Conservation (phyloP, 2,888 invertebrate genomes). For the Cenopis cana region DNA sequence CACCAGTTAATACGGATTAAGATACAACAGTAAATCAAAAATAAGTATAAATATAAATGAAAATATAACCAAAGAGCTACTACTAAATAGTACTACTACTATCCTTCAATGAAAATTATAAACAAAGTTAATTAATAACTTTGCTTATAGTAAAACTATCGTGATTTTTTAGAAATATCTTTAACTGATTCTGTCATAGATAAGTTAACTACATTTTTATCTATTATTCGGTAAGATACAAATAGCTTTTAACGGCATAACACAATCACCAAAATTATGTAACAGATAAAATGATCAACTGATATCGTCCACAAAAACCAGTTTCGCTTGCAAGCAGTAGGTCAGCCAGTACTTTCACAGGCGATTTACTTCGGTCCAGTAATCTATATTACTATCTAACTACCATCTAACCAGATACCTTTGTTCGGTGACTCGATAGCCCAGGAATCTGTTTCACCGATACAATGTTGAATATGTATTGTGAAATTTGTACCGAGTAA, state of each 20-base stretch:
- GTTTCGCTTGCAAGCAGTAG: slow-evolving; percentile 28
- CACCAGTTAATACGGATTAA: neutral
- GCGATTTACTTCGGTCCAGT: slow-evolving; percentile 37
- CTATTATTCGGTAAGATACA: slow-evolving; percentile 1
- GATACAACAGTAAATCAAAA: neutral
- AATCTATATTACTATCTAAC: slow-evolving; percentile 30
- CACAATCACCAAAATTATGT: slow-evolving; percentile 4
- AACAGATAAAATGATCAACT: slow-evolving; percentile 19
- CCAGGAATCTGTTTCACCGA: slow-evolving; percentile 37
- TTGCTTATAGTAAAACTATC: no score
- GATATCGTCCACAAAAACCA: slow-evolving; percentile 20
- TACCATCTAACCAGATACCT: slow-evolving; percentile 56
- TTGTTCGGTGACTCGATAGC: slow-evolving; percentile 49
- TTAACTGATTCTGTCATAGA: neutral
- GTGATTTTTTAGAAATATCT: no score
- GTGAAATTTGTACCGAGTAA: slow-evolving; percentile 33
- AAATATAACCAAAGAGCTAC: no score
- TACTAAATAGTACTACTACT: no score
- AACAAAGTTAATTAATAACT: no score
- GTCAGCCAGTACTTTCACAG: slow-evolving; percentile 43
- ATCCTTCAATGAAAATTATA: no score
- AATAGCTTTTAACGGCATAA: neutral
- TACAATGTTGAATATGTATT: slow-evolving; percentile 36
- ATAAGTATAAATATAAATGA: no score
- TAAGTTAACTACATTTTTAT: neutral